Conservation (phyloP, 2,888 invertebrate species). For the Polyploca ridens region DNA sequence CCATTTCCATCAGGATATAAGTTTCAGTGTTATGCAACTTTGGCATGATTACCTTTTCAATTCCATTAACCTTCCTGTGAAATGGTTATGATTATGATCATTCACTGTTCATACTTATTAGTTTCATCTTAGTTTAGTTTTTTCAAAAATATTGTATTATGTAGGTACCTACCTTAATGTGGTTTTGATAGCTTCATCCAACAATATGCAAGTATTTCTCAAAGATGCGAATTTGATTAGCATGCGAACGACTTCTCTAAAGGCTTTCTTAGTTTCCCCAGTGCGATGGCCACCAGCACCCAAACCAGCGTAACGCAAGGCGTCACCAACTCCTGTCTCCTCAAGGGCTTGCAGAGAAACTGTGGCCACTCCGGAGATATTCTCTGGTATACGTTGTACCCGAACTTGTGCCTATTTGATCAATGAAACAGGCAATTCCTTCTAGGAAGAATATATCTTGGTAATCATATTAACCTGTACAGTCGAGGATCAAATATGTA, state of each 20-base stretch:
- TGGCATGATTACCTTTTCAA: constrained; percentile 78
- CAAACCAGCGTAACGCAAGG: constrained; percentile 68
- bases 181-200: constrained; percentile 67
- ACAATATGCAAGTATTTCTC: constrained; percentile 66
- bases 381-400: constrained; percentile 68
- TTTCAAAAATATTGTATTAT: too few species aligned
- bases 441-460: neutral
- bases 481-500: too few species aligned
- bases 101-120: too few species aligned
- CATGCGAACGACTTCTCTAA: constrained; percentile 65
- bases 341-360: constrained; percentile 67
- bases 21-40: constrained; percentile 73
- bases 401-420: constrained; percentile 70
- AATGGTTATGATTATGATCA: neutral
- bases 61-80: constrained; percentile 78
- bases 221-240: constrained; percentile 81
- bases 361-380: constrained; percentile 74
- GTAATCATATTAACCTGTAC: too few species aligned
- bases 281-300: constrained; percentile 76
- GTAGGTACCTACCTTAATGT: constrained; percentile 67
- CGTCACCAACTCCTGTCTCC: constrained; percentile 61
- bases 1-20: constrained; percentile 76
- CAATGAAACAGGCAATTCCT: neutral
- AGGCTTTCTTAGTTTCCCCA: constrained; percentile 71
- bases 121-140: too few species aligned